phyloP scores from a whole-genome alignment of 2,888 invertebrate species.

The Harpalus rubripes region DNA sequence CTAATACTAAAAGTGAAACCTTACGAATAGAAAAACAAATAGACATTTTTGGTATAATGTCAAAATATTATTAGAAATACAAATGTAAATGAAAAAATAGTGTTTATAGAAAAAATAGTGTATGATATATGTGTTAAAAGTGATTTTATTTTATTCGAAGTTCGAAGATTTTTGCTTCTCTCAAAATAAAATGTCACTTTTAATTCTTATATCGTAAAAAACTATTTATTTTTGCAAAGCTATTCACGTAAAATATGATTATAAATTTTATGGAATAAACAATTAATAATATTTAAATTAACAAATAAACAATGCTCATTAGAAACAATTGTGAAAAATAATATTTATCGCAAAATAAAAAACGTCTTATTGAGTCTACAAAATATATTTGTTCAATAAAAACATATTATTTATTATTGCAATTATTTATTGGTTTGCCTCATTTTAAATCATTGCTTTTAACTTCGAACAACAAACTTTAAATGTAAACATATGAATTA shows the following conservation, averaged over 20 bases:
- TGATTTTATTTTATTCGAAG: too few species aligned
- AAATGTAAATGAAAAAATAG: too few species aligned
- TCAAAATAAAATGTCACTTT: too few species aligned
- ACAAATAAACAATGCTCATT: neutral
- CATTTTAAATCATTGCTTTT: neutral
- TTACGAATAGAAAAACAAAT: too few species aligned
- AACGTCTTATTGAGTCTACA: neutral
- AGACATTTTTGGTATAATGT: too few species aligned
- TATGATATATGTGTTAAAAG: too few species aligned
- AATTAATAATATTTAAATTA: neutral
- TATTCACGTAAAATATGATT: neutral
- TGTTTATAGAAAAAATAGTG: too few species aligned
- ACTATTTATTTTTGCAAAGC: too few species aligned
- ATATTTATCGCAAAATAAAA: constrained; percentile 1
- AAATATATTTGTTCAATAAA: neutral
- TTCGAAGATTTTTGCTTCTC: too few species aligned
- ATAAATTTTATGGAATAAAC: neutral
- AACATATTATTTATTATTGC: neutral
- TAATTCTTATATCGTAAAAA: too few species aligned
- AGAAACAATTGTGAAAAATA: neutral
- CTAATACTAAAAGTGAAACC: too few species aligned
- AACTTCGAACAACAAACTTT: neutral
- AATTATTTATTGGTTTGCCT: neutral
- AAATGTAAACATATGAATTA: neutral
- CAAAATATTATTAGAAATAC: too few species aligned